Evolutionary conservation across 2,113 vertebrate genomes (phyloP).

Genomic region (Siniperca knerii): DNA sequence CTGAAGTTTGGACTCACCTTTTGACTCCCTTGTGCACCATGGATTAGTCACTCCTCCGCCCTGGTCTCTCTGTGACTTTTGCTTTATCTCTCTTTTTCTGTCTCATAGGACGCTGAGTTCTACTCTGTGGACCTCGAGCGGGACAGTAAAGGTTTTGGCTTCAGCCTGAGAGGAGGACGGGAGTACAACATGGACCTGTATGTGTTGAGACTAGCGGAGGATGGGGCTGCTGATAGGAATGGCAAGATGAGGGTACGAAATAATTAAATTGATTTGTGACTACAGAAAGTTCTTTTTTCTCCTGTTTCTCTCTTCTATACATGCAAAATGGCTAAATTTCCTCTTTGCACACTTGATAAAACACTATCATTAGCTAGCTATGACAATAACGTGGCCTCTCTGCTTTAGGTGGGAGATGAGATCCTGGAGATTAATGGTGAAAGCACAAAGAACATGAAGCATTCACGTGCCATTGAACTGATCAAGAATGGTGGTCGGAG

Average conservation of each 20-base stretch:
- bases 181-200: constrained; percentile 99
- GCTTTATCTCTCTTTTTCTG: constrained; percentile 61
- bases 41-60: constrained; percentile 53
- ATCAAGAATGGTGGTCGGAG: constrained; percentile 97
- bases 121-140: constrained; percentile 98
- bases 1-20: constrained; percentile 55
- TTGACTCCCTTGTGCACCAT: constrained; percentile 21
- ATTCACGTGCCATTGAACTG: constrained; percentile 98
- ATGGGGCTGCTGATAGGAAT: constrained; percentile 94
- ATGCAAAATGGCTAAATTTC: not conserved
- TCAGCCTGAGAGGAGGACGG: constrained; percentile 95
- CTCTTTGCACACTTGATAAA: not conserved
- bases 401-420: constrained; percentile 94
- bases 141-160: constrained; percentile 97
- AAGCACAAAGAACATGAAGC: constrained; percentile 99
- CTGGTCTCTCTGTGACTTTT: constrained; percentile 71
- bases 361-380: not conserved
- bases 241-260: constrained; percentile 96
- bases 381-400: constrained; percentile 4
- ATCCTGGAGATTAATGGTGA: constrained; percentile 99
- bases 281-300: not conserved
- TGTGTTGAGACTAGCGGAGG: constrained; percentile 95
- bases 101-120: constrained; percentile 92
- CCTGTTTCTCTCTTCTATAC: not conserved
- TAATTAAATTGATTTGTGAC: not conserved